Percentiles rank a stretch among this genome's conserved stretches.
phyloP scores from a whole-genome alignment of 2,113 vertebrate species.

The Archocentrus centrarchus region DNA sequence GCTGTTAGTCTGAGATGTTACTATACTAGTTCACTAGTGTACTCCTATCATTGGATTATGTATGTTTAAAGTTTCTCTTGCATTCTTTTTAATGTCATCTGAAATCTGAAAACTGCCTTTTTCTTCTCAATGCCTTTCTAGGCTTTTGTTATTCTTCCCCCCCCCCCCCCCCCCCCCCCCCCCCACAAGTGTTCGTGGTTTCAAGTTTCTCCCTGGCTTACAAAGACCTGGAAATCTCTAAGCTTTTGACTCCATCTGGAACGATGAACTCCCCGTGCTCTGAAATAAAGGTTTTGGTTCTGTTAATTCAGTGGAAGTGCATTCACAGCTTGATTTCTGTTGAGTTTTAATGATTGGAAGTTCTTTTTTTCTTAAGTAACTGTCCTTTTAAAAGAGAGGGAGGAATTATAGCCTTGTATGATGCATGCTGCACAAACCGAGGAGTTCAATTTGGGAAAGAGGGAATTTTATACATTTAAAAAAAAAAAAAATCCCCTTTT shows the following conservation, averaged over 20 bases:
- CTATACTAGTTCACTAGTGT: background rate
- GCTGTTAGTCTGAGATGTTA: background rate
- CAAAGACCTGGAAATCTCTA: slow-evolving; percentile 43
- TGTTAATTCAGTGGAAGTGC: background rate
- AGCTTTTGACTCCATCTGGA: slow-evolving; percentile 43
- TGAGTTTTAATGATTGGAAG: background rate
- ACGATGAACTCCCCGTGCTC: slow-evolving; percentile 7
- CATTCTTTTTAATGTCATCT: slow-evolving; percentile 58
- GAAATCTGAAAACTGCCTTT: slow-evolving; percentile 58
- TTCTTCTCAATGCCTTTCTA: slow-evolving; percentile 39
- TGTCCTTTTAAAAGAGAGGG: background rate
- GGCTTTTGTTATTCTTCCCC: slow-evolving; percentile 58
- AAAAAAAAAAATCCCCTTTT: slow-evolving; percentile 3
- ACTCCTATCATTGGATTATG: background rate
- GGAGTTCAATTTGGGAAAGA: background rate
- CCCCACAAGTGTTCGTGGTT: slow-evolving; percentile 24
- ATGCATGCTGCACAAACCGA: rapidly evolving
- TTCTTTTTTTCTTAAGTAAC: background rate
- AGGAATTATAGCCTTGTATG: background rate
- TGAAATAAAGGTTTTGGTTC: slow-evolving; percentile 13
- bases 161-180: slow-evolving; percentile 18
- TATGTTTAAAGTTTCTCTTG: slow-evolving; percentile 43
- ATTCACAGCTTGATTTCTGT: background rate
- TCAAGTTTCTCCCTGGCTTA: slow-evolving; percentile 54
- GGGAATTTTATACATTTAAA: slow-evolving; percentile 19